These are phyloP conservation scores for Gopherus evgoodei DNA, from an alignment of 2,113 vertebrate genomes.

Conservation along the genomic window DNA sequence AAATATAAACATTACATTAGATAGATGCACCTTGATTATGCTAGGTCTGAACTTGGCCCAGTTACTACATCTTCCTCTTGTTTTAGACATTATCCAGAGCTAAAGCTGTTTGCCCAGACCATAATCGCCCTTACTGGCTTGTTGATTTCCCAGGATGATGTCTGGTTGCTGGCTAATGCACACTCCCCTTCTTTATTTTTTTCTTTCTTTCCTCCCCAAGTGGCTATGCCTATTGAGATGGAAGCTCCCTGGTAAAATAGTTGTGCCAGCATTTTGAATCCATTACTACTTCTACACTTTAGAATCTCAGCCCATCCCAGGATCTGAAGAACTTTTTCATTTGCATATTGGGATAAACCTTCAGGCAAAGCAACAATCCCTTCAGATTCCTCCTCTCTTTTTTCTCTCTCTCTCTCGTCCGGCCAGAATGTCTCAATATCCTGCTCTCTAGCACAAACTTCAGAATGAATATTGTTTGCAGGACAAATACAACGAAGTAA, in stretches of 20 bases:
- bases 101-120: constrained; percentile 32
- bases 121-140: constrained; percentile 50
- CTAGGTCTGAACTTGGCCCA: background rate
- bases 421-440: background rate
- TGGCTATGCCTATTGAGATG: background rate
- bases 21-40: background rate
- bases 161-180: background rate
- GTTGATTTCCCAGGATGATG: constrained; percentile 56
- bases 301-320: background rate
- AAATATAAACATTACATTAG: background rate
- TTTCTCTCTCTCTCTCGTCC: background rate
- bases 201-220: background rate
- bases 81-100: constrained; percentile 63
- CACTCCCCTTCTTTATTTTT: constrained; percentile 18
- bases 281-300: background rate
- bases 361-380: background rate
- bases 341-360: background rate
- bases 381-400: background rate
- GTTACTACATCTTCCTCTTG: constrained; percentile 46
- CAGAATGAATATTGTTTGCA: constrained; percentile 44
- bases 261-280: background rate
- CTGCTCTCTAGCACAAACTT: constrained; percentile 37
- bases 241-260: accelerated
- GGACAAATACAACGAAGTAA: constrained; percentile 54
- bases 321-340: background rate